Percentiles rank a stretch among this genome's conserved stretches.
Conservation (phyloP, 2,888 invertebrate genomes). For the Melanostoma scalare region DNA sequence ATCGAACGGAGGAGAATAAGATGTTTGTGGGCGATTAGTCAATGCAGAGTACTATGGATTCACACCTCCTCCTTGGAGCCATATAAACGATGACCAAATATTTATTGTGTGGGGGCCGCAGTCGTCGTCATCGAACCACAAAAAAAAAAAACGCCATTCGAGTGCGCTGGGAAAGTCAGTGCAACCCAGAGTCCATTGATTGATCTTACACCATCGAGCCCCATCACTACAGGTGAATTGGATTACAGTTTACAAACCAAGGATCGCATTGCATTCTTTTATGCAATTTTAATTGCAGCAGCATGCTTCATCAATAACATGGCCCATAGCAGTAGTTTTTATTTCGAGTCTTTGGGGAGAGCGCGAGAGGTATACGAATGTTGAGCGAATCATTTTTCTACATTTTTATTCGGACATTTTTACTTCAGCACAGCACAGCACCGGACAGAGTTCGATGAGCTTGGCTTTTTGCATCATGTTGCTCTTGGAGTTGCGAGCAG, state of each 20-base stretch:
- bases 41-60: slow-evolving; percentile 43
- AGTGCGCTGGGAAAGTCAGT: not conserved
- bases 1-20: slow-evolving; percentile 50
- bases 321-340: slow-evolving; percentile 32
- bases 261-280: slow-evolving; percentile 56
- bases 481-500: not conserved
- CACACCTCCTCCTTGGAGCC: slow-evolving; percentile 70
- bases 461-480: slow-evolving; percentile 55
- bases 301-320: slow-evolving; percentile 64
- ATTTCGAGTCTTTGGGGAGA: slow-evolving; percentile 24
- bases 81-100: slow-evolving; percentile 64
- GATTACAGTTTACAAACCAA: slow-evolving; percentile 22
- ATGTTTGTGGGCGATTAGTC: slow-evolving; percentile 70
- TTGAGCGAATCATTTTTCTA: slow-evolving; percentile 53
- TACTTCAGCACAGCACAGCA: slow-evolving; percentile 10
- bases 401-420: slow-evolving; percentile 53
- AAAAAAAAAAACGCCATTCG: not conserved
- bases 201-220: slow-evolving; percentile 50
- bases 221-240: slow-evolving; percentile 70
- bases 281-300: slow-evolving; percentile 67
- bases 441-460: slow-evolving; percentile 48
- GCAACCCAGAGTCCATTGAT: slow-evolving; percentile 40
- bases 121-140: not conserved
- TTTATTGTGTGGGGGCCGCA: slow-evolving; percentile 61
- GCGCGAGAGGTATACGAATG: slow-evolving; percentile 35